phyloP scores from a whole-genome alignment of 2,113 vertebrate species.

The Bufo bufo region DNA sequence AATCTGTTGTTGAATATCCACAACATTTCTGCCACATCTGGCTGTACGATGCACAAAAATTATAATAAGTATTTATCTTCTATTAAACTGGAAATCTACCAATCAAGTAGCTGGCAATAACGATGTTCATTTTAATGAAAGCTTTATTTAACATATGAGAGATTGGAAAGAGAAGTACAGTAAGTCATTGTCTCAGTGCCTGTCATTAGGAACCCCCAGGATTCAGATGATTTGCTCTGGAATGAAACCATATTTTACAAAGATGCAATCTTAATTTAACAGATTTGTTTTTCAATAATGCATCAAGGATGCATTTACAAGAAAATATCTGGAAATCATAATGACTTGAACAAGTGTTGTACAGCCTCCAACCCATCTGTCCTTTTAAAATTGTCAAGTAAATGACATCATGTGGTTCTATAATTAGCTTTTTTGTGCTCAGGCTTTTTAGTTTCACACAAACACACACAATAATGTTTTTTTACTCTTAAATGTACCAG shows the following conservation, averaged over 20 bases:
- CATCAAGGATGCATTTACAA: constrained; percentile 53
- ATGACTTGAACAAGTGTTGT: constrained; percentile 62
- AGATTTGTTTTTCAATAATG: constrained; percentile 45
- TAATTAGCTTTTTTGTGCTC: constrained; percentile 2
- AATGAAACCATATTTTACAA: constrained; percentile 14
- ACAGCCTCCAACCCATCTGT: constrained; percentile 49
- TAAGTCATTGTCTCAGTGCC: background rate
- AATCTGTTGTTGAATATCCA: too few relatives aligned
- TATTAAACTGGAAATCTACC: background rate
- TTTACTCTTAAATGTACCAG: background rate
- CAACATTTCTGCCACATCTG: too few relatives aligned
- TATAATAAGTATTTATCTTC: background rate
- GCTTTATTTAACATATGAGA: background rate
- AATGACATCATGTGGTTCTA: constrained; percentile 26
- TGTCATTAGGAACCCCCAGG: background rate
- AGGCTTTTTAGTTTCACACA: background rate
- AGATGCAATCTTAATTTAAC: constrained; percentile 11
- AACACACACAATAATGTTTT: background rate
- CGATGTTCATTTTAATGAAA: background rate
- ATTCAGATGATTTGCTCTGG: constrained; percentile 13
- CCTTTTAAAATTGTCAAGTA: constrained; percentile 40
- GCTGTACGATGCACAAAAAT: background rate
- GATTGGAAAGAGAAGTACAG: background rate
- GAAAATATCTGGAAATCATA: constrained; percentile 63
- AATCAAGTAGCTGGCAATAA: background rate